These are phyloP conservation scores for Microcebus murinus DNA, from an alignment of 2,113 vertebrate species.

Conservation along the genomic window DNA sequence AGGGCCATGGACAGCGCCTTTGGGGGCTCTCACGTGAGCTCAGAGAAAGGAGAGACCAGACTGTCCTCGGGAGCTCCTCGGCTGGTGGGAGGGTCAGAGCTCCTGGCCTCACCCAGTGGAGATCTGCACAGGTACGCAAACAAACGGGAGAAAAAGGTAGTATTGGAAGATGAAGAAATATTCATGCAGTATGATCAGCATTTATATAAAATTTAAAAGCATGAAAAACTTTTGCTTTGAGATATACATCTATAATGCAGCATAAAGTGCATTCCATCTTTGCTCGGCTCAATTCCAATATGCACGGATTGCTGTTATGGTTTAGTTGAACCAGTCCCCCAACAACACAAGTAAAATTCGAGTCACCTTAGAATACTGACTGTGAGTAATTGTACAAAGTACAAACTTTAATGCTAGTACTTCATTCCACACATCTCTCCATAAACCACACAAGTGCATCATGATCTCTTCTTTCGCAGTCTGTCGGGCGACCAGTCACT, in stretches of 20 bases:
- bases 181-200: not conserved
- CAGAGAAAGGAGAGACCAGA: not conserved
- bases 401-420: not conserved
- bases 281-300: not conserved
- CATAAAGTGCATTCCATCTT: not conserved
- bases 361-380: not conserved
- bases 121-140: not conserved
- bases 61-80: too few species aligned
- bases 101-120: not conserved
- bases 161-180: not conserved
- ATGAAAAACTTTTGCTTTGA: not conserved
- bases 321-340: not conserved
- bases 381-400: not conserved
- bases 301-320: not conserved
- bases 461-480: not conserved
- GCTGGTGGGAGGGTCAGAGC: not conserved
- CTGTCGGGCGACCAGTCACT: fast-evolving
- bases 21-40: not conserved
- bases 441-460: fast-evolving
- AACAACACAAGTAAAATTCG: not conserved
- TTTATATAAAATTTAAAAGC: constrained; percentile 1
- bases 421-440: not conserved
- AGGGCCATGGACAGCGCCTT: fast-evolving
- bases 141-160: not conserved
- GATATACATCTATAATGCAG: not conserved